phyloP scores from a whole-genome alignment of 1,140 invertebrate genomes.

The Stenopsyche tienmushanensis region DNA sequence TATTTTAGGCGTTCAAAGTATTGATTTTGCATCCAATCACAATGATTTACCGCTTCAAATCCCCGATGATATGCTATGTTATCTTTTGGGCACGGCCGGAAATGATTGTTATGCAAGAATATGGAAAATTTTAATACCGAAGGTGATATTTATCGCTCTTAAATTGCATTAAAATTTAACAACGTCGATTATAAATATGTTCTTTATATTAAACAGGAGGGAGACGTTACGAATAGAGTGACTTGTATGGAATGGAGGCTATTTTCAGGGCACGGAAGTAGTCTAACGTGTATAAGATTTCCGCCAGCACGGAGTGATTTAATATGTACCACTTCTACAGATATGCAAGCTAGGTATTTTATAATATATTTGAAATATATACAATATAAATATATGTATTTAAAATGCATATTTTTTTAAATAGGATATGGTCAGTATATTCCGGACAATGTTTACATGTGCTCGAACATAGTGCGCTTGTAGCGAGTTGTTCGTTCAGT shows the following conservation, averaged over 20 bases:
- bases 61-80: conserved; percentile 15
- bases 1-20: conserved; percentile 32
- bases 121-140: conserved; percentile 61
- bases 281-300: conserved; percentile 60
- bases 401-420: conserved; percentile 9
- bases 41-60: conserved; percentile 27
- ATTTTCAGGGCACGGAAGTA: conserved; percentile 51
- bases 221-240: conserved; percentile 10
- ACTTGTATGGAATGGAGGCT: conserved; percentile 29
- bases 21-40: conserved; percentile 31
- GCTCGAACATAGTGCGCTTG: conserved; percentile 59
- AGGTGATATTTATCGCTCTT: conserved; percentile 12
- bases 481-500: conserved; percentile 59
- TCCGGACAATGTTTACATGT: conserved; percentile 59
- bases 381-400: background rate
- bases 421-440: conserved; percentile 53
- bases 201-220: conserved; percentile 1
- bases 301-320: conserved; percentile 48
- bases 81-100: conserved; percentile 63
- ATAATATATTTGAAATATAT: conserved; percentile 14
- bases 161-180: background rate
- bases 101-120: conserved; percentile 74
- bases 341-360: conserved; percentile 45
- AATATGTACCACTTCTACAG: conserved; percentile 49
- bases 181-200: background rate